Evolutionary conservation across 1,140 invertebrate genomes (phyloP).

Genomic region (Tetramorium alpestre): DNA sequence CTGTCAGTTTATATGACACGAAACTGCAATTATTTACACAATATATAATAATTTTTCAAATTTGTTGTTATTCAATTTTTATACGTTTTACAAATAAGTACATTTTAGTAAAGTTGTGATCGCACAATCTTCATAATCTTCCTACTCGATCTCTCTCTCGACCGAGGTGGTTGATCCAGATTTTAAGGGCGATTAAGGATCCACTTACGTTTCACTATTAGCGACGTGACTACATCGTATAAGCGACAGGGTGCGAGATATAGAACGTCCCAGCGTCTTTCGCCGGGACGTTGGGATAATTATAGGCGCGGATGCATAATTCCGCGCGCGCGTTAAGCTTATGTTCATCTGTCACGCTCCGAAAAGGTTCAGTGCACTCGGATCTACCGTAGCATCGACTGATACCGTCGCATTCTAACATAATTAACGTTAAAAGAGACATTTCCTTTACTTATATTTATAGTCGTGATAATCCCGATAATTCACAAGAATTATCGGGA

Average conservation of each 20-base stretch:
- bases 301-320: constrained; percentile 69
- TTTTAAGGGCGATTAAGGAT: background rate
- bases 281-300: constrained; percentile 62
- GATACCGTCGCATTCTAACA: constrained; percentile 26
- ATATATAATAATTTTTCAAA: background rate
- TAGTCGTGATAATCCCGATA: background rate
- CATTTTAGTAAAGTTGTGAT: background rate
- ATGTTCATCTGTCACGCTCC: constrained; percentile 72
- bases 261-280: background rate
- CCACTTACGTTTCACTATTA: background rate
- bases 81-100: background rate
- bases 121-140: background rate
- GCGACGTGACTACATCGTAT: background rate
- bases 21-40: background rate
- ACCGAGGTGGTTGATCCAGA: background rate
- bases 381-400: constrained; percentile 39
- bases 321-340: constrained; percentile 62
- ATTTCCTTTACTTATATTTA: background rate
- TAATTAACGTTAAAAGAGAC: background rate
- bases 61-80: background rate
- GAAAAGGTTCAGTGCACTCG: constrained; percentile 72
- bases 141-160: background rate
- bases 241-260: background rate
- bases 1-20: no score
- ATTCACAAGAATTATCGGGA: background rate